Evolutionary conservation across 2,888 invertebrate genomes (phyloP), one percentile per base, ranked within the genome.

Genomic region (Choristoneura rosaceana): DNA sequence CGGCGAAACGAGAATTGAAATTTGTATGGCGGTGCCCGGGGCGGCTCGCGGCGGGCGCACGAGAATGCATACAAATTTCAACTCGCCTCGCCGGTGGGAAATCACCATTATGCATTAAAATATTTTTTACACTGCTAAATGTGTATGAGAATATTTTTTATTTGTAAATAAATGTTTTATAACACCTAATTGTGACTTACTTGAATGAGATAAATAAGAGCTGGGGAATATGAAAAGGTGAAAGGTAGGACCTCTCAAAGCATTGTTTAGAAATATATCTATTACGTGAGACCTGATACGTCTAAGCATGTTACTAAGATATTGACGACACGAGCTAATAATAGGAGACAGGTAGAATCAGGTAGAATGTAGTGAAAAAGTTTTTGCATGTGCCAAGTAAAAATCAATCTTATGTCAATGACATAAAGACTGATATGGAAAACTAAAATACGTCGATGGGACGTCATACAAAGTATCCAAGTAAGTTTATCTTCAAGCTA

Each of bases 401-500:
- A 25, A 25, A 25, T 25, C 0, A 25, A 25, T 25, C 25, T 25
- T 25, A 25, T 25, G 25, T 25, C 25, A 25, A 25, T 25, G 25
- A 1, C 25, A 25, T 25, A 25, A 25, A 25, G 25, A 25, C 25
- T 25, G 25, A 25, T 25, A 25, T 25, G 25, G 25, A 25, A 25
- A 25, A 25, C n/a, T n/a, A n/a, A 50, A 45, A n/a, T 12, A 50
- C 34, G n/a, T 15, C 63, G 63, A 63, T 47, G 64, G 64, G 64
- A 50, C 33, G 50, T 25, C 47, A 33, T 15, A 50, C 64, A 34
- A 50, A 64, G 47, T 34, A 63, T 47, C 63, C 8, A 41, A 25
- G 62, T 62, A 62, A 62, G 14, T 62, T 62, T 62, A 62, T 43
- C 62, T 62, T 33, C 47, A 47, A 63, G 63, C 83, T 92, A 92